Conservation (phyloP, 2,797 vertebrate species). For the Mus minutoides region DNA sequence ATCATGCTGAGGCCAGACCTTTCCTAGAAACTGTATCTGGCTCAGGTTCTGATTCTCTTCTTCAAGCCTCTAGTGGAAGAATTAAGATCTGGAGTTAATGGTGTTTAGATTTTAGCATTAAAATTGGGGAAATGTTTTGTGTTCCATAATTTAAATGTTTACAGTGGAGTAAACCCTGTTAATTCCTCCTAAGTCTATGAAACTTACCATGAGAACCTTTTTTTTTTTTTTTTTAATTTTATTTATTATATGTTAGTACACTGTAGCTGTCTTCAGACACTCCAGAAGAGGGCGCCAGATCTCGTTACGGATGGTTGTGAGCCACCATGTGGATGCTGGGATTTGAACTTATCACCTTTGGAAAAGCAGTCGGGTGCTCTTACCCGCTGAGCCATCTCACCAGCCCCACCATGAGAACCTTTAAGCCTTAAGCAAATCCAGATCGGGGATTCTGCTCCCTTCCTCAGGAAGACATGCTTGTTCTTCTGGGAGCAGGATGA, state of each 20-base stretch:
- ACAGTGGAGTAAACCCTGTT: background rate
- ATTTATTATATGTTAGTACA: no score
- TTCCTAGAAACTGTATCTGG: background rate
- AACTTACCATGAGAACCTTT: no score
- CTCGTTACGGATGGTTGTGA: no score
- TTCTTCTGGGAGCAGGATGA: background rate
- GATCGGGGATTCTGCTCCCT: background rate
- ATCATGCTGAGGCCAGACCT: background rate
- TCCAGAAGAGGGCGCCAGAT: no score
- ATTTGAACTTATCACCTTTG: no score
- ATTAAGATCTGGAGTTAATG: constrained; percentile 16
- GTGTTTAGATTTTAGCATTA: constrained; percentile 11
- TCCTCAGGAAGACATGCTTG: background rate
- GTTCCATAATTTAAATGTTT: constrained; percentile 13
- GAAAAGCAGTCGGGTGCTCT: no score
- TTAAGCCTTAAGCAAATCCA: background rate
- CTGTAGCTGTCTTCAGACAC: no score
- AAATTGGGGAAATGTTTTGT: background rate
- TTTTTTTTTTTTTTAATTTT: no score
- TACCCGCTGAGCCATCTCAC: no score
- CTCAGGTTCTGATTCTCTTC: background rate
- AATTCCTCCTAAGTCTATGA: background rate
- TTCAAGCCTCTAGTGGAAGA: background rate
- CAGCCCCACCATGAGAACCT: background rate
- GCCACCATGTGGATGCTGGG: no score